These are phyloP conservation scores for Shinisaurus crocodilurus DNA, from an alignment of 2,113 vertebrate genomes.

Conservation along the genomic window DNA sequence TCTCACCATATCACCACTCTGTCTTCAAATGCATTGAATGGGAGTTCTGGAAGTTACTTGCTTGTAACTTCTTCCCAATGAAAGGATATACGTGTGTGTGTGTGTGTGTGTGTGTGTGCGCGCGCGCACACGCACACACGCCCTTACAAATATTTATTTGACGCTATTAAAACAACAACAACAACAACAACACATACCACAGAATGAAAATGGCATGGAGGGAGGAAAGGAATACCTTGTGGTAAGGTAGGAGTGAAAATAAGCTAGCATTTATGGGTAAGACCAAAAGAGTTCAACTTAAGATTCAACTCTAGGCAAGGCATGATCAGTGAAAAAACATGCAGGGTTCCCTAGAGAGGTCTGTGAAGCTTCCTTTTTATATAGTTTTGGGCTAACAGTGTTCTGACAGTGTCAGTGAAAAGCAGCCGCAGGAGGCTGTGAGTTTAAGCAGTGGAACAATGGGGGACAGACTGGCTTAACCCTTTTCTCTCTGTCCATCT, in stretches of 20 bases:
- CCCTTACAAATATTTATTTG: background rate
- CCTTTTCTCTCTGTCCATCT: background rate
- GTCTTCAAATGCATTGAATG: background rate
- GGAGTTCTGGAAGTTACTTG: background rate
- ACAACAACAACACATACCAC: background rate
- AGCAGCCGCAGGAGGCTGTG: background rate
- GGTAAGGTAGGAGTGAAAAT: background rate
- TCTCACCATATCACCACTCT: background rate
- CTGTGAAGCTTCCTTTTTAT: background rate
- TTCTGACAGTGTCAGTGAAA: background rate
- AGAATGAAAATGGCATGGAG: background rate
- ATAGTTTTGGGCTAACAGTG: background rate
- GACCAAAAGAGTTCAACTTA: background rate
- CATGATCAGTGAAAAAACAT: background rate
- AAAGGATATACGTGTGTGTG: too few relatives aligned
- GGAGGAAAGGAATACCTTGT: background rate
- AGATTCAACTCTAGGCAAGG: background rate
- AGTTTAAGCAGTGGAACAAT: background rate
- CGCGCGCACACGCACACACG: too few relatives aligned
- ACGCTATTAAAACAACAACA: background rate
- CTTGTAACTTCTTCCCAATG: background rate
- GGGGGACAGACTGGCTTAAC: background rate
- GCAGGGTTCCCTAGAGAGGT: background rate
- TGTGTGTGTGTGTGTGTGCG: too few relatives aligned
- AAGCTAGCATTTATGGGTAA: background rate